phyloP scores from a whole-genome alignment of 2,888 invertebrate species.

The Petrophora chlorosata region DNA sequence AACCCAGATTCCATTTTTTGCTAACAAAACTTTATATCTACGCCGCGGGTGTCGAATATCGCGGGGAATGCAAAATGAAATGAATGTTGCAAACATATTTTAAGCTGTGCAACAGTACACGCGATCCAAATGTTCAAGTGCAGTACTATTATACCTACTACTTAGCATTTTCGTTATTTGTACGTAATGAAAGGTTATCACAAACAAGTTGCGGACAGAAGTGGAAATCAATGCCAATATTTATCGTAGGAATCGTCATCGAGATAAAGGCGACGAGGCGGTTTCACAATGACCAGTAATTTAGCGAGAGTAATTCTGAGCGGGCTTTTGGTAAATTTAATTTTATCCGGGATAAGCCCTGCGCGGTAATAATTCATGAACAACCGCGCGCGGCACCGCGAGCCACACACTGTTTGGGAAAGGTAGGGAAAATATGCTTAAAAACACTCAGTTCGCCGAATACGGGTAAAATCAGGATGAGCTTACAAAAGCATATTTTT shows the following conservation, averaged over 20 bases:
- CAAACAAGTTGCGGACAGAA: slow-evolving; percentile 37
- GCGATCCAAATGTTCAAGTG: slow-evolving; percentile 2
- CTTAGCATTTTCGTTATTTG: slow-evolving; percentile 33
- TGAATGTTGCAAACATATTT: slow-evolving; percentile 7
- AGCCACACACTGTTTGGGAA: slow-evolving; percentile 18
- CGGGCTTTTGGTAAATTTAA: slow-evolving; percentile 65
- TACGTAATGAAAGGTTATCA: slow-evolving; percentile 35
- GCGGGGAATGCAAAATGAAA: background rate
- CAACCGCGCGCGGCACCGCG: slow-evolving; percentile 40
- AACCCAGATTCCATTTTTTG: too few relatives aligned
- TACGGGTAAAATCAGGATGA: background rate
- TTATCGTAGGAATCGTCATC: slow-evolving; percentile 57
- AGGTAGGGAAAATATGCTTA: slow-evolving; percentile 26
- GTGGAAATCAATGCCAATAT: slow-evolving; percentile 62
- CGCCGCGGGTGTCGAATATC: background rate
- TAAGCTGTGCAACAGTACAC: background rate
- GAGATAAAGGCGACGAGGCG: slow-evolving; percentile 54
- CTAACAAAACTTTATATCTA: slow-evolving; percentile 1
- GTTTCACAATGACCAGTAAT: slow-evolving; percentile 68
- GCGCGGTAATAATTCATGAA: slow-evolving; percentile 63
- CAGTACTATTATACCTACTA: background rate
- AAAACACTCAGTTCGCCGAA: slow-evolving; percentile 12
- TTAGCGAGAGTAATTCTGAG: slow-evolving; percentile 64
- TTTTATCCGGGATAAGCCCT: slow-evolving; percentile 66
- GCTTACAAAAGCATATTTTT: slow-evolving; percentile 1